phyloP scores from a whole-genome alignment of 2,888 invertebrate genomes.

The Smittia sp. region DNA sequence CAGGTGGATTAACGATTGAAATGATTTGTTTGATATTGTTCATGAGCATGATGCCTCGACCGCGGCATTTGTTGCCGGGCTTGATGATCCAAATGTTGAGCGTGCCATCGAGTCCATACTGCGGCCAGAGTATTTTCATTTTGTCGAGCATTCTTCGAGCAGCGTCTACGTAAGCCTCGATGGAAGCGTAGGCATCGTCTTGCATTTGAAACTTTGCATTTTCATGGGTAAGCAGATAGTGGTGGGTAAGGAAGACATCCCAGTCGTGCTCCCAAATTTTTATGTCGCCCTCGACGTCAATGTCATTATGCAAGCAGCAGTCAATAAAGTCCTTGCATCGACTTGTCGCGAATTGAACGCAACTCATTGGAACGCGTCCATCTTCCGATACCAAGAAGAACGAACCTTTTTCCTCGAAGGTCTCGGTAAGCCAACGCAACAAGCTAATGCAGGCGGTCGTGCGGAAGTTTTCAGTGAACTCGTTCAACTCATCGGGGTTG shows the following conservation, averaged over 20 bases:
- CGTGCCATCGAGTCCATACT: conserved; percentile 71
- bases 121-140: conserved; percentile 73
- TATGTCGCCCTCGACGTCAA: conserved; percentile 65
- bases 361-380: conserved; percentile 67
- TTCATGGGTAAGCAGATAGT: conserved; percentile 66
- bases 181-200: conserved; percentile 46
- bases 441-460: conserved; percentile 83
- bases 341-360: conserved; percentile 77
- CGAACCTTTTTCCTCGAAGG: conserved; percentile 58
- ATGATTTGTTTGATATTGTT: conserved; percentile 83
- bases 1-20: conserved; percentile 66
- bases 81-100: conserved; percentile 93
- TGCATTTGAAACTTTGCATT: conserved; percentile 55
- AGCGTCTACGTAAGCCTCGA: conserved; percentile 50
- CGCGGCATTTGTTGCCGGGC: conserved; percentile 90
- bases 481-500: conserved; percentile 75
- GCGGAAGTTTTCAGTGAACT: conserved; percentile 85
- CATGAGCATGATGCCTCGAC: conserved; percentile 83
- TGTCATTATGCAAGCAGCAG: conserved; percentile 69
- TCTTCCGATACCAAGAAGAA: conserved; percentile 57
- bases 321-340: conserved; percentile 76
- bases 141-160: conserved; percentile 63
- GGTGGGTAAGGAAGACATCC: conserved; percentile 78
- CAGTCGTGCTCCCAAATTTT: conserved; percentile 82
- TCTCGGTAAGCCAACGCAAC: conserved; percentile 71